These are phyloP conservation scores for Saguinus midas DNA, from an alignment of 2,113 vertebrate species.

Conservation along the genomic window DNA sequence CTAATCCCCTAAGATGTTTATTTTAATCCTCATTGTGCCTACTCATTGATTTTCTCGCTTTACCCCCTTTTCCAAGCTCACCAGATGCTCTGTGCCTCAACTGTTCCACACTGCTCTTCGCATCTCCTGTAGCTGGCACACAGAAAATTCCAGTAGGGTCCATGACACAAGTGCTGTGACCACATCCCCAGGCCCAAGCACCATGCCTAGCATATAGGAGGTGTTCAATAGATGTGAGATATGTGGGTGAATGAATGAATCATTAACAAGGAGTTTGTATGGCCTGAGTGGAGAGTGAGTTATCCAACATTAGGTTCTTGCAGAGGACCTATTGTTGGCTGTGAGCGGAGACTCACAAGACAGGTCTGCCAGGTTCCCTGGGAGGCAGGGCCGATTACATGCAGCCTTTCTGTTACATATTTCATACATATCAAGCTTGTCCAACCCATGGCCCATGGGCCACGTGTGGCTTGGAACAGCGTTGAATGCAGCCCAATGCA, in stretches of 20 bases:
- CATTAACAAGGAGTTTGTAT: not conserved
- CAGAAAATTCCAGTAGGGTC: not conserved
- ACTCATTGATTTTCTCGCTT: not conserved
- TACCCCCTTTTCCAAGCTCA: not conserved
- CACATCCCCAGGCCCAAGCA: not conserved
- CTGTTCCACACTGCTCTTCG: not conserved
- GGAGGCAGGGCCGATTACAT: not conserved
- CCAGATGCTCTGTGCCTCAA: not conserved
- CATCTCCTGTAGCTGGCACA: not conserved
- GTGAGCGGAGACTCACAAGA: not conserved
- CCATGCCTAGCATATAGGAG: not conserved
- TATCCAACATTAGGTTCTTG: not conserved
- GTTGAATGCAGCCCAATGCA: too few relatives aligned
- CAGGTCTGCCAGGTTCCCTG: not conserved
- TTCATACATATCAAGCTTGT: not conserved
- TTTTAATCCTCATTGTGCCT: not conserved
- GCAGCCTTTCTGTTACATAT: not conserved
- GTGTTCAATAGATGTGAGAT: not conserved
- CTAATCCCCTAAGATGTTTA: not conserved
- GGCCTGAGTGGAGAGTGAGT: not conserved
- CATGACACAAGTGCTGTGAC: too few relatives aligned
- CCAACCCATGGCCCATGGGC: too few relatives aligned
- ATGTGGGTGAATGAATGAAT: not conserved
- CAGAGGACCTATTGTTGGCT: not conserved
- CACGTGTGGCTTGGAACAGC: too few relatives aligned